Evolutionary conservation across 2,888 invertebrate species (phyloP), one percentile per base, ranked within the genome.

Genomic region (Drosophila kuntzei): DNA sequence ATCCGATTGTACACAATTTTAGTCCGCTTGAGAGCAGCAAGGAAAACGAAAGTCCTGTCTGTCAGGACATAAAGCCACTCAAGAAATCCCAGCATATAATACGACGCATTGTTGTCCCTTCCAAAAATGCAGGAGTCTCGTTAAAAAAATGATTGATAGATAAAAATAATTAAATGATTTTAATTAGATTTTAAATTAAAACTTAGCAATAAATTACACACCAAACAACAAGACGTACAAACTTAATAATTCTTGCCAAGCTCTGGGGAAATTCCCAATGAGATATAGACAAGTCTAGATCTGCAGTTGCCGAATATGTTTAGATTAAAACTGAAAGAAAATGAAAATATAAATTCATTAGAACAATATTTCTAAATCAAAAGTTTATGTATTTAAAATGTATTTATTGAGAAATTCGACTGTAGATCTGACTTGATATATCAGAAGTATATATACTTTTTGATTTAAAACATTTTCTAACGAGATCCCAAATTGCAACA

Each of bases 101-200:
- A 7, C 81, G 90, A 12, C 90, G 89, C 66, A 77, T 92, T 62
- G 62, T 89, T 4, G 71, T 91, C n/a, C 75, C 76, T 49, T 79
- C 90, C 6, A 90, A 81, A 49, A 83, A 82, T 39, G 44, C 71
- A 9, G 41, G 57, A 8, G 25, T 34, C 34, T 18, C 58, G 16
- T 27, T 53, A n/a, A 69, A 70, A 20, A 69, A 71, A 44, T 63
- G 36, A 76, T n/a, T 39, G 16, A 27, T 34, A n/a, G 18, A 12
- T 22, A 14, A 22, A 39, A 27, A 53, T 27, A 9, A 46, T 37
- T 6, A 12, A 43, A 9, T 20, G 14, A 22, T 39, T 73, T 76
- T 63, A 54, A 70, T 72, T 68, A 50, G 11, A 50, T 11, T 12
- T 66, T 58, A 44, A 29, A 59, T 12, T 66, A 60, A 44, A 29